A percentile compares a stretch with the other conserved stretches of the same genome.
These are phyloP conservation scores for Pristionchus fissidentatus DNA, from an alignment of 2,888 invertebrate species.

Conservation along the genomic window DNA sequence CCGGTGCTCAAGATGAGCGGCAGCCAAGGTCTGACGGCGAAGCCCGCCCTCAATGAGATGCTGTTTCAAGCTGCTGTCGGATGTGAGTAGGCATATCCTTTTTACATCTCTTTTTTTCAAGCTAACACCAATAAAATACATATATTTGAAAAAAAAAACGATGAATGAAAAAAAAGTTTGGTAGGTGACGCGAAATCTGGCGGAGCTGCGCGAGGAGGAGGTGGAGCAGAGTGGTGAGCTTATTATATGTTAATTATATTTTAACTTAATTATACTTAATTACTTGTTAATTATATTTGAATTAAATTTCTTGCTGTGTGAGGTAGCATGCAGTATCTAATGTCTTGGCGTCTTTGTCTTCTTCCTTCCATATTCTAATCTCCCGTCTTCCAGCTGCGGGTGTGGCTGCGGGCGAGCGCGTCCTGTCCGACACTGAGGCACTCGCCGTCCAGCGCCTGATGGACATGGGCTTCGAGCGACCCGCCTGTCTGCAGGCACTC, in stretches of 20 bases:
- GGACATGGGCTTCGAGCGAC: slow-evolving; percentile 69
- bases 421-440: background rate
- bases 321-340: too few species aligned
- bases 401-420: background rate
- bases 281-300: too few species aligned
- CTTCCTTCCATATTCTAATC: too few species aligned
- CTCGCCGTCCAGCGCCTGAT: slow-evolving; percentile 51
- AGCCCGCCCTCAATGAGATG: background rate
- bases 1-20: slow-evolving; percentile 33
- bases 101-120: too few species aligned
- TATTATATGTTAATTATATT: background rate
- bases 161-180: background rate
- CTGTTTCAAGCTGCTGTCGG: background rate
- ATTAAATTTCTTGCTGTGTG: too few species aligned
- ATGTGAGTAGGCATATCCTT: background rate
- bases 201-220: background rate
- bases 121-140: too few species aligned
- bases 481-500: slow-evolving; percentile 58
- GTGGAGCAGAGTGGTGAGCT: background rate
- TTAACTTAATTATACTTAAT: too few species aligned
- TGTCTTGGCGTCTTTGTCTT: too few species aligned
- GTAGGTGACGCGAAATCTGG: slow-evolving; percentile 19
- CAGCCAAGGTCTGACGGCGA: background rate
- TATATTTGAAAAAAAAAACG: too few species aligned
- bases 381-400: background rate